Evolutionary conservation across 2,113 vertebrate species (phyloP), one percentile per base, ranked within the genome.

Genomic region (Syngnathus floridae): DNA sequence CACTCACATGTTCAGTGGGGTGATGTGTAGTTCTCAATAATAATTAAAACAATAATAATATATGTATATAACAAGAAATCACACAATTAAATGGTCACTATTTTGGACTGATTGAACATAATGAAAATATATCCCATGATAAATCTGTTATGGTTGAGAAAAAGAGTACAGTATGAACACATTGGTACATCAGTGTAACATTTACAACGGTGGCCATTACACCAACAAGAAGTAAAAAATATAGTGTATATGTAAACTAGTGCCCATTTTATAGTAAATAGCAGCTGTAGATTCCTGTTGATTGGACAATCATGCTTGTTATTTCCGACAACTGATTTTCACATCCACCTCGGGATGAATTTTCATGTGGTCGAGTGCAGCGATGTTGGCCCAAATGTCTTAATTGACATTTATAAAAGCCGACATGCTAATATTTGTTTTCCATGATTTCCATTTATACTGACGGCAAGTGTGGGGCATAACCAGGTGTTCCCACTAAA

Each of bases 401-500:
- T 80, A 84, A 83, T 77, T 51, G 73, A 82, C 67, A 76, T 79
- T 84, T 79, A 80, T 76, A 79, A 70, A 73, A 79, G 17, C 79
- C 79, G 73, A 64, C 74, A 35, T 72, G 76, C 80, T 79, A 86
- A 88, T 87, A 87, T 88, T 89, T 87, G 85, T 77, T 85, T 79
- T 56, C 61, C 65, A 69, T 73, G 63, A 88, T 86, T 87, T 79
- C 81, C 75, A 83, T 89, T 85, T 87, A 80, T 82, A 84, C 80
- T 65, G 19, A 51, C 5, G 78, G 81, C 67, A 69, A 67, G 41
- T 41, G 38, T 60, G 56, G 66, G 81, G 77, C 86, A 64, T 84
- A 82, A 87, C 86, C 88, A 88, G 85, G 80, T 88, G 83, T 78
- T 75, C 26, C 26, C 26, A 31, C 26, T 31, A 31, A 31, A 31